These are phyloP conservation scores for Ypsolopha scabrella DNA, from an alignment of 2,888 invertebrate genomes.

Conservation along the genomic window DNA sequence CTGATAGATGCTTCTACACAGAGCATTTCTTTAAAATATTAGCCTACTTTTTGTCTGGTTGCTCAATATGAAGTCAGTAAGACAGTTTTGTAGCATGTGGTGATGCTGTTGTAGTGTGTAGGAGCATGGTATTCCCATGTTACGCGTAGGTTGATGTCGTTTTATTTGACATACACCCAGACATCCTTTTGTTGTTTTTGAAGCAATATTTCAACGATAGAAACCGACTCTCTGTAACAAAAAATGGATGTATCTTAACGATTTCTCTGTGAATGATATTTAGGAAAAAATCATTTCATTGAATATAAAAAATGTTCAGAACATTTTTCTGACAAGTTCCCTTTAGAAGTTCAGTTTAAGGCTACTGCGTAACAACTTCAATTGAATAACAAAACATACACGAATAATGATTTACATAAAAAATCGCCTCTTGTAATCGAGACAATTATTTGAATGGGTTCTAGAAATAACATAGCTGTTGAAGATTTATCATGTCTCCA, in stretches of 20 bases:
- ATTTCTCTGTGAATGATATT: conserved; percentile 27
- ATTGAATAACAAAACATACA: conserved; percentile 7
- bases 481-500: conserved; percentile 56
- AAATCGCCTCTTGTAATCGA: conserved; percentile 24
- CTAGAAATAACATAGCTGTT: conserved; percentile 30
- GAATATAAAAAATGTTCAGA: conserved; percentile 11
- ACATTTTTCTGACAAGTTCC: neutral
- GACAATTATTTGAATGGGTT: conserved; percentile 45
- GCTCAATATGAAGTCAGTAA: neutral
- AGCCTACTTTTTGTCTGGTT: neutral
- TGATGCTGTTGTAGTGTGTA: conserved; percentile 10
- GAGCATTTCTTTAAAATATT: neutral
- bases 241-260: conserved; percentile 5
- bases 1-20: neutral
- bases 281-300: conserved; percentile 14
- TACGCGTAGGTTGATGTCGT: conserved; percentile 51
- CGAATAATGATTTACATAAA: conserved; percentile 6
- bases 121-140: conserved; percentile 33
- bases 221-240: conserved; percentile 37
- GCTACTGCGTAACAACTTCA: neutral
- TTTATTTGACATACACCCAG: conserved; percentile 60
- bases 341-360: neutral
- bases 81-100: neutral
- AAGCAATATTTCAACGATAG: conserved; percentile 52
- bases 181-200: conserved; percentile 51